Evolutionary conservation across 2,113 vertebrate species (phyloP).

Genomic region (Mixornis gularis): DNA sequence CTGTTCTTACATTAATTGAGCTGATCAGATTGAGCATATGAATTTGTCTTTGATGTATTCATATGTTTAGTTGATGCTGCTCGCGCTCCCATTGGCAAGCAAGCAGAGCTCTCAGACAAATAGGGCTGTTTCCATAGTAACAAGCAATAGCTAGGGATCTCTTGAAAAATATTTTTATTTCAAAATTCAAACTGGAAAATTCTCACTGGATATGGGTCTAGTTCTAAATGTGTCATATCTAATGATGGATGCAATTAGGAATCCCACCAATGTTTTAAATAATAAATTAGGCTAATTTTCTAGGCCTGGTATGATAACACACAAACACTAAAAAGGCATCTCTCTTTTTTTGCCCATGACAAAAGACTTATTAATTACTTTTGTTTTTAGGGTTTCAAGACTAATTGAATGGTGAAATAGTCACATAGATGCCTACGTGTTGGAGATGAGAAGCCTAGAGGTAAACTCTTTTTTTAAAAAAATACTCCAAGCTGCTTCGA

Average conservation of each 20-base stretch:
- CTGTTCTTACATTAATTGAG: slow-evolving; percentile 93
- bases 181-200: slow-evolving; percentile 87
- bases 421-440: slow-evolving; percentile 50
- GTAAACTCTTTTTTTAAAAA: slow-evolving; percentile 57
- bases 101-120: slow-evolving; percentile 88
- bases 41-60: slow-evolving; percentile 88
- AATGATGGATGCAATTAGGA: slow-evolving; percentile 88
- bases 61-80: slow-evolving; percentile 84
- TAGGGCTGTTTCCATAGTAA: slow-evolving; percentile 94
- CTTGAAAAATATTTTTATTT: slow-evolving; percentile 92
- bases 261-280: slow-evolving; percentile 86
- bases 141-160: slow-evolving; percentile 88
- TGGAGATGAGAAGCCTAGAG: slow-evolving; percentile 66
- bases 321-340: slow-evolving; percentile 75
- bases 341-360: slow-evolving; percentile 72
- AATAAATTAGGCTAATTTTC: slow-evolving; percentile 86
- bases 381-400: slow-evolving; percentile 74
- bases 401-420: slow-evolving; percentile 66
- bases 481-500: slow-evolving; percentile 60
- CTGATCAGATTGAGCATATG: slow-evolving; percentile 91
- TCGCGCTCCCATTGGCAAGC: slow-evolving; percentile 79
- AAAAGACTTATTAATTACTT: slow-evolving; percentile 81
- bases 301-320: slow-evolving; percentile 77
- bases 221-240: slow-evolving; percentile 83
- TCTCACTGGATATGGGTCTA: slow-evolving; percentile 79